phyloP scores from a whole-genome alignment of 2,113 vertebrate genomes.

The Peromyscus polionotus region DNA sequence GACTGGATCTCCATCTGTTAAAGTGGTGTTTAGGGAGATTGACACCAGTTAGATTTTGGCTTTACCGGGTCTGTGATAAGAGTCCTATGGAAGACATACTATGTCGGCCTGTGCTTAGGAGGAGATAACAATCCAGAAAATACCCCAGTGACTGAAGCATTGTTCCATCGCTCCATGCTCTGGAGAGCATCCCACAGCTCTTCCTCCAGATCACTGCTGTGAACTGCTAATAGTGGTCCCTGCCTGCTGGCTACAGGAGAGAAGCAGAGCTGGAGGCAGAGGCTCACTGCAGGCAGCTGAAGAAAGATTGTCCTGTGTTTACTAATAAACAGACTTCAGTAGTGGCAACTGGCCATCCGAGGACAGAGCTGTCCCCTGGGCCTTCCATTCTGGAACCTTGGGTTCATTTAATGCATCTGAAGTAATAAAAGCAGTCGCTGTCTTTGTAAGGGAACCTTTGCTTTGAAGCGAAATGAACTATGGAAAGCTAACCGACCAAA shows the following conservation, averaged over 20 bases:
- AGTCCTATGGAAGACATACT: background rate
- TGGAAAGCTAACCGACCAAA: background rate
- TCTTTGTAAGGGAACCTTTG: slow-evolving; percentile 7
- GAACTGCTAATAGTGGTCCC: background rate
- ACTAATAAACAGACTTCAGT: background rate
- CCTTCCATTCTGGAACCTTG: background rate
- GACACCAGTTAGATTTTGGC: too few species aligned
- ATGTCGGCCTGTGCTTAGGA: background rate
- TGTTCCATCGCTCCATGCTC: background rate
- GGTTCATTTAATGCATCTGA: background rate
- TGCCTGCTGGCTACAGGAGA: background rate
- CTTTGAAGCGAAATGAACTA: slow-evolving; percentile 36
- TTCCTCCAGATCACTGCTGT: slow-evolving; percentile 11
- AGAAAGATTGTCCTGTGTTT: background rate
- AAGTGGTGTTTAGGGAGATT: background rate
- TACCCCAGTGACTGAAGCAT: background rate
- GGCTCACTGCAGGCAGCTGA: background rate
- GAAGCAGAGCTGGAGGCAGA: background rate
- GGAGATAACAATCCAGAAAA: background rate
- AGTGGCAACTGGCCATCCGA: background rate
- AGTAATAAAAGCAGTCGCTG: background rate
- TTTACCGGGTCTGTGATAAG: background rate
- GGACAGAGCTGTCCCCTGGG: background rate
- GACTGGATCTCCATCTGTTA: background rate
- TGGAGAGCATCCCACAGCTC: background rate